A percentile compares a stretch with the other conserved stretches of the same genome.
These are phyloP conservation scores for Callithrix jacchus DNA, from an alignment of 2,113 vertebrate genomes.

Conservation along the genomic window DNA sequence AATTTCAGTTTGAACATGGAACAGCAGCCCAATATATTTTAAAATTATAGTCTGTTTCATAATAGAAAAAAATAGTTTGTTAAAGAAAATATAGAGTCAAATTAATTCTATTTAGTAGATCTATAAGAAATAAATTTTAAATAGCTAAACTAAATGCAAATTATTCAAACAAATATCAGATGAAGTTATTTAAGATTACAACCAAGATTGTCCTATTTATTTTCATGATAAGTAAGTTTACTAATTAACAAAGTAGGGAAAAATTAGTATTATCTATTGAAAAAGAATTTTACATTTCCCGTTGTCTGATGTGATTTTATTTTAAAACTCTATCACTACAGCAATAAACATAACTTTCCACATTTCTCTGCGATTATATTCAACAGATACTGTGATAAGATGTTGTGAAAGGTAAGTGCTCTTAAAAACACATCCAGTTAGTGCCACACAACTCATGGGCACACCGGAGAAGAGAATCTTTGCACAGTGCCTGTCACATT, in stretches of 20 bases:
- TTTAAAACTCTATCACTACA: neutral
- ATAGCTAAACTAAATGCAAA: slow-evolving; percentile 3
- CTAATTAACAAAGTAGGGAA: neutral
- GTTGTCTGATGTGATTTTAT: neutral
- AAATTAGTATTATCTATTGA: neutral
- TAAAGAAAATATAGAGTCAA: neutral
- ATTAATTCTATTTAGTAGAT: neutral
- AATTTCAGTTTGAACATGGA: slow-evolving; percentile 47
- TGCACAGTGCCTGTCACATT: neutral
- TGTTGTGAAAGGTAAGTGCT: neutral
- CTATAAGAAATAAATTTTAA: neutral
- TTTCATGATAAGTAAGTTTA: neutral
- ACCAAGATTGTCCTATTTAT: neutral
- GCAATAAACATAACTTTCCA: neutral
- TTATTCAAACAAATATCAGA: neutral
- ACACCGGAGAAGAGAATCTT: neutral
- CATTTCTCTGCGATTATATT: neutral
- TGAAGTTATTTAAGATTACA: neutral
- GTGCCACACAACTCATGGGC: neutral
- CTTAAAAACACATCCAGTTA: neutral
- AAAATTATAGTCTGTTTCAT: neutral
- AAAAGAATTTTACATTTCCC: neutral
- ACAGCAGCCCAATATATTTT: neutral
- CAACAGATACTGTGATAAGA: neutral
- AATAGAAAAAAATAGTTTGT: neutral